A percentile compares a stretch with the other conserved stretches of the same genome.
phyloP scores from a whole-genome alignment of 2,888 invertebrate species.

The Rhabditophanes sp. region DNA sequence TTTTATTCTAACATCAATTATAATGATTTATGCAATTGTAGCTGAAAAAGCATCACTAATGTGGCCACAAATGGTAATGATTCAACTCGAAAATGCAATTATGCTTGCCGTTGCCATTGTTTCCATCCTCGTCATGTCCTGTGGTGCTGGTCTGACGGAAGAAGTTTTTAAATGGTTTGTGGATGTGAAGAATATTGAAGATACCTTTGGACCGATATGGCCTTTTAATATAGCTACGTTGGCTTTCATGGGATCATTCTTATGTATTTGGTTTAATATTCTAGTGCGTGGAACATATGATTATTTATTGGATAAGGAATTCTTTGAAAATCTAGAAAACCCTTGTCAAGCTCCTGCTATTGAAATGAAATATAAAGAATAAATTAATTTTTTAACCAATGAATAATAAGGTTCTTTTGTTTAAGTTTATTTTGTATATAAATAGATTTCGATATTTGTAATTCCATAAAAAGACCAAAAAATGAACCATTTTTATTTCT shows the following conservation, averaged over 20 bases:
- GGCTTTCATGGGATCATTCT: conserved; percentile 34
- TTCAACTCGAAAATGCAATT: conserved; percentile 25
- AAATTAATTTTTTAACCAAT: too few relatives aligned
- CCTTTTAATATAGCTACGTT: conserved; percentile 39
- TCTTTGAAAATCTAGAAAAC: conserved; percentile 16
- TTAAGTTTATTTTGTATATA: too few relatives aligned
- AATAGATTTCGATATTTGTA: too few relatives aligned
- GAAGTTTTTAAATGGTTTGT: conserved; percentile 1
- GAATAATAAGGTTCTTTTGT: too few relatives aligned
- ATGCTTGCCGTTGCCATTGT: conserved; percentile 25
- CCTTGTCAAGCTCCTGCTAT: too few relatives aligned
- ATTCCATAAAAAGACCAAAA: too few relatives aligned
- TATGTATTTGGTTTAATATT: conserved; percentile 38
- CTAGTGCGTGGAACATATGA: conserved; percentile 34
- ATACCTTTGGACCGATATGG: conserved; percentile 40
- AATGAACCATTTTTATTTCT: too few relatives aligned
- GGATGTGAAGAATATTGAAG: conserved; percentile 24
- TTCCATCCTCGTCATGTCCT: conserved; percentile 33
- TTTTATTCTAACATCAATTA: neutral
- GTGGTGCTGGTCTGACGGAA: conserved; percentile 30
- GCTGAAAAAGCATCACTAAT: conserved; percentile 23
- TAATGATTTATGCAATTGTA: conserved; percentile 20
- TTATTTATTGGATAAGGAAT: conserved; percentile 33
- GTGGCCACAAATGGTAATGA: conserved; percentile 30
- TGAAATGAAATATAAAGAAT: too few relatives aligned